Base-by-base conservation (phyloP, 1,140 invertebrate species). In the Drosophila bifasciata region DNA sequence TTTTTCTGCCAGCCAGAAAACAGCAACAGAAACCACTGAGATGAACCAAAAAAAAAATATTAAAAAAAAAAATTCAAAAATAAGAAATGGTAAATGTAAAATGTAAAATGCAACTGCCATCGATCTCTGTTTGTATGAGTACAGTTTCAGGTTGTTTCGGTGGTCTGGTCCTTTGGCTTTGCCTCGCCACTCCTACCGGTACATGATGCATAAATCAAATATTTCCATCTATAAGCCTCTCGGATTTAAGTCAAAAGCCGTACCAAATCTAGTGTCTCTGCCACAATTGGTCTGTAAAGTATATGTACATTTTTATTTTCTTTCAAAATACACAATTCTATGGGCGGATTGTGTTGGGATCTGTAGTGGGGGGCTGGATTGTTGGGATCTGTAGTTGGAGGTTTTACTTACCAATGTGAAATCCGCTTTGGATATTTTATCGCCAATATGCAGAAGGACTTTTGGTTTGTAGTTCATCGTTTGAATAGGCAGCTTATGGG, bases 181-280 rank as follows among this genome's bases (percentile, higher is more conserved):
- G 45, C 9, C 7, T 11, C 11, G 9, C 15, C 52, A 32, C 60
- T 57, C 16, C 55, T 44, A 15, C 11, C 56, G 48, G 62, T 63
- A 13, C 62, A 68, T 68, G 48, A 49, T 63, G 5, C 62, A 68
- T 68, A 68, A 68, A 67, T 68, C 62, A 68, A 32, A 56, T 17
- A 67, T 67, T 48, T 67, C 32, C 61, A 55, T 40, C 49, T 48
- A 46, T 67, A 69, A 69, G 32, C 63, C 62, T 16, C 55, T 48
- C 13, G 66, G 50, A 48, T 44, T 67, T 55, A 56, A 40, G 41
- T 62, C 28, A 68, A 55, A 36, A 68, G 32, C 62, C 8, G 5
- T 17, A 40, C 61, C 9, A 53, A 64, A 61, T 48, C 32, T 36
- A 11, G 32, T 36, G 57, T n/a, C 16, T 32, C 28, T 21, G 16